phyloP scores from a whole-genome alignment of 2,113 vertebrate genomes.

The Diadophis punctatus region DNA sequence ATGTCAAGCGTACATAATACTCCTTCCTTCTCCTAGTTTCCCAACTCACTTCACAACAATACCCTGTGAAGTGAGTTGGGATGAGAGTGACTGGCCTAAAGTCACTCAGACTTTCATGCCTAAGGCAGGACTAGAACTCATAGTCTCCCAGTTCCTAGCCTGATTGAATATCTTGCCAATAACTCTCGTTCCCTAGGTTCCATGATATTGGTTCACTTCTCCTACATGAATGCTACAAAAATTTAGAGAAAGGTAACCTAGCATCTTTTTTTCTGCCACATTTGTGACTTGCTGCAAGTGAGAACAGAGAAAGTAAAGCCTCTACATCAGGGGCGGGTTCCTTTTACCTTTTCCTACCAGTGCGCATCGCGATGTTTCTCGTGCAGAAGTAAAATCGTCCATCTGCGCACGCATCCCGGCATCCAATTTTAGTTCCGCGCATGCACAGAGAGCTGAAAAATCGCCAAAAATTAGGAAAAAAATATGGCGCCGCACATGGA shows the following conservation, averaged over 20 bases:
- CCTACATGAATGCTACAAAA: not conserved
- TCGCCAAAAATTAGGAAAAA: no score
- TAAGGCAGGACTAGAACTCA: not conserved
- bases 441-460: no score
- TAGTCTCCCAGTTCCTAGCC: not conserved
- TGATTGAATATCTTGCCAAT: slow-evolving; percentile 1
- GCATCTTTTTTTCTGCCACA: slow-evolving; percentile 5
- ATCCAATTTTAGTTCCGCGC: no score
- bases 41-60: no score
- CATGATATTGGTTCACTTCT: not conserved
- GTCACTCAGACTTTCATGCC: not conserved
- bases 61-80: not conserved
- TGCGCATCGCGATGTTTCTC: no score
- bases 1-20: not conserved
- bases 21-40: not conserved
- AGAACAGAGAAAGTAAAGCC: not conserved
- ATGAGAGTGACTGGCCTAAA: not conserved
- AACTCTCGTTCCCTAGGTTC: slow-evolving; percentile 6
- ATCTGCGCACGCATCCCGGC: no score
- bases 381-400: no score
- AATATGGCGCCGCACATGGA: no score
- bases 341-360: no score
- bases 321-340: no score
- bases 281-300: slow-evolving; percentile 25
- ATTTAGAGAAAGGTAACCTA: not conserved